Evolutionary conservation across 2,797 vertebrate genomes (phyloP).

Genomic region (Clarias platycephalus): DNA sequence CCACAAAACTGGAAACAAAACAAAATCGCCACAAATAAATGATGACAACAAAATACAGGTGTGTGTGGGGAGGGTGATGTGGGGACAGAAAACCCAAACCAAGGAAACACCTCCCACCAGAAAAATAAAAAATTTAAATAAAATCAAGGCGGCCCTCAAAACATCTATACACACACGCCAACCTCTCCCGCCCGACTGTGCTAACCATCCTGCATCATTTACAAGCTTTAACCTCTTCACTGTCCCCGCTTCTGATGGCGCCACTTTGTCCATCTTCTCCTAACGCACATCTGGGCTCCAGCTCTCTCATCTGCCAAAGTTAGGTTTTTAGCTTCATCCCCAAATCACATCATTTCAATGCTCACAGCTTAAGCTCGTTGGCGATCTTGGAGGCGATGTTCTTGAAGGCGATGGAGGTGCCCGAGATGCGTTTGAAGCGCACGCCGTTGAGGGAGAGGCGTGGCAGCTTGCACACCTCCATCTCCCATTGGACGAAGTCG

Average conservation of each 20-base stretch:
- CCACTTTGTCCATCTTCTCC: conserved; percentile 30
- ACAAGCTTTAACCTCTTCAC: conserved; percentile 41
- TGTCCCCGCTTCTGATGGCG: conserved; percentile 36
- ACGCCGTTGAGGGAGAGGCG: conserved; percentile 83
- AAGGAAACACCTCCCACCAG: conserved; percentile 49
- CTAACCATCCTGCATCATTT: conserved; percentile 31
- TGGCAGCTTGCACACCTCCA: conserved; percentile 85
- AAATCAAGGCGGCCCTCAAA: conserved; percentile 38
- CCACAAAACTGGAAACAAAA: conserved; percentile 50
- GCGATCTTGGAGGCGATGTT: conserved; percentile 85
- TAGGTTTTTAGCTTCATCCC: conserved; percentile 4
- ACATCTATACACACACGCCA: conserved; percentile 52
- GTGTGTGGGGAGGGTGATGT: conserved; percentile 33
- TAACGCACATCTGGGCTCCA: conserved; percentile 22
- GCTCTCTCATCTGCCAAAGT: conserved; percentile 1
- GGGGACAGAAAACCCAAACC: conserved; percentile 54
- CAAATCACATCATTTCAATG: neutral
- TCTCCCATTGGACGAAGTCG: conserved; percentile 84
- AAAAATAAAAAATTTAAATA: conserved; percentile 18
- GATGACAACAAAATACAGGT: conserved; percentile 44
- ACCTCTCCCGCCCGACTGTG: conserved; percentile 42
- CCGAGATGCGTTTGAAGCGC: conserved; percentile 82
- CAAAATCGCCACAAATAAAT: conserved; percentile 52
- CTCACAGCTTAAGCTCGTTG: conserved; percentile 86
- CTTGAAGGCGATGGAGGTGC: conserved; percentile 85